Evolutionary conservation across 2,113 vertebrate species (phyloP), one percentile per base, ranked within the genome.

Genomic region (Cyrtonyx montezumae): DNA sequence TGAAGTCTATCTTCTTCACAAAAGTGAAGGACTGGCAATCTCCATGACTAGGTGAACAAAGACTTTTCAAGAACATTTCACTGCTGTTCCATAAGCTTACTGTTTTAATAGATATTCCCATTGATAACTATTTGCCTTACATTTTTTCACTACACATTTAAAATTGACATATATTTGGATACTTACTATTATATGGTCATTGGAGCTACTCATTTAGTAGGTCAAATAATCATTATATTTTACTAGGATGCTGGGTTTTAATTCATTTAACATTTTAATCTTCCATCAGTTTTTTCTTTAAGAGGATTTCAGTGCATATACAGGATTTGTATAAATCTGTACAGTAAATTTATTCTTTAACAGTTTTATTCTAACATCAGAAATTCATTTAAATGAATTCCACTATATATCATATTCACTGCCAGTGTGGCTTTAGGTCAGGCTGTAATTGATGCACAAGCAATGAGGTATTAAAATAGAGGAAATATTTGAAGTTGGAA

Each of bases 341-440:
- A 96, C 96, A 97, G 93, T 97, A 97, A 97, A 98, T 98, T 97
- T 97, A 96, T 97, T 97, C 97, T 94, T 96, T 97, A 98, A 95
- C 97, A 98, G 95, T 98, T 98, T 98, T 98, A 98, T 97, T 97
- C 95, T 97, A 98, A 97, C 97, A 97, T 98, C 97, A 98, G 97
- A 98, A 98, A 98, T 98, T 98, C 95, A 97, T 98, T 98, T 98
- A 97, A 97, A 97, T 97, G 94, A 96, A 96, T 97, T 97, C 94
- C 49, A 75, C 97, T 92, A 95, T 98, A 97, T 97, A 98, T 98
- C 97, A 97, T 88, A 96, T 97, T 94, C 85, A 96, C 62, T 97
- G 96, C 96, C 93, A 95, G 87, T 86, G 95, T 94, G 96, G 94
- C 97, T 97, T 97, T 96, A 96, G 97, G 97, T 98, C 97, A 97